These are phyloP conservation scores for Theretra japonica DNA, from an alignment of 2,888 invertebrate species.

Conservation along the genomic window DNA sequence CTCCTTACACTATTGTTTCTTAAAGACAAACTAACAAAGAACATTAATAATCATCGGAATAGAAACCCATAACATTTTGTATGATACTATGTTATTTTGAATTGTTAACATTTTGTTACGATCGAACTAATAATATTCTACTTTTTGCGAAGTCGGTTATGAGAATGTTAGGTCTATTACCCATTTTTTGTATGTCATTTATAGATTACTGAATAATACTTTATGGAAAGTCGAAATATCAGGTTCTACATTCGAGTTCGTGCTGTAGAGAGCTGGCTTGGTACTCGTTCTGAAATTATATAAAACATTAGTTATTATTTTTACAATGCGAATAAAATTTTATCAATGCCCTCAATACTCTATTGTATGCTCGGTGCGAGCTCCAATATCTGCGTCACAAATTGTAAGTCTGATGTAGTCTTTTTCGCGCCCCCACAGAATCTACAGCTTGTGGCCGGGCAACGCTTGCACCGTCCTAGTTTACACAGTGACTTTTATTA, in stretches of 20 bases:
- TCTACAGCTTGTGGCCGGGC: no score
- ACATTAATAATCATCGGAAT: neutral
- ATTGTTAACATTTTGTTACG: neutral
- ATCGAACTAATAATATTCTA: no score
- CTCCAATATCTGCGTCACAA: no score
- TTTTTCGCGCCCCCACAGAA: no score
- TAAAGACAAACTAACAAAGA: neutral
- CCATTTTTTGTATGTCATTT: slow-evolving; percentile 34
- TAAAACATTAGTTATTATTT: neutral
- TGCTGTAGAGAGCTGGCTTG: slow-evolving; percentile 76
- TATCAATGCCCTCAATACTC: no score
- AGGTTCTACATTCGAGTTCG: slow-evolving; percentile 86
- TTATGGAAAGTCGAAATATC: slow-evolving; percentile 89
- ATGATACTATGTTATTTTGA: neutral
- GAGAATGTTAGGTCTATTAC: no score
- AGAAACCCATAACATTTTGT: neutral
- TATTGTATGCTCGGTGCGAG: no score
- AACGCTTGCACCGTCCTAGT: no score
- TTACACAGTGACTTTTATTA: neutral
- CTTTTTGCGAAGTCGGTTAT: no score
- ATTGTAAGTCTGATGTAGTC: no score
- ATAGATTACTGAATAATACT: slow-evolving; percentile 85
- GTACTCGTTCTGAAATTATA: slow-evolving; percentile 63
- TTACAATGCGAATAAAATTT: no score
- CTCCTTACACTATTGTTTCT: neutral